A percentile compares a stretch with the other conserved stretches of the same genome.
Evolutionary conservation across 2,113 vertebrate genomes (phyloP).

Genomic region (Polyodon spathula): DNA sequence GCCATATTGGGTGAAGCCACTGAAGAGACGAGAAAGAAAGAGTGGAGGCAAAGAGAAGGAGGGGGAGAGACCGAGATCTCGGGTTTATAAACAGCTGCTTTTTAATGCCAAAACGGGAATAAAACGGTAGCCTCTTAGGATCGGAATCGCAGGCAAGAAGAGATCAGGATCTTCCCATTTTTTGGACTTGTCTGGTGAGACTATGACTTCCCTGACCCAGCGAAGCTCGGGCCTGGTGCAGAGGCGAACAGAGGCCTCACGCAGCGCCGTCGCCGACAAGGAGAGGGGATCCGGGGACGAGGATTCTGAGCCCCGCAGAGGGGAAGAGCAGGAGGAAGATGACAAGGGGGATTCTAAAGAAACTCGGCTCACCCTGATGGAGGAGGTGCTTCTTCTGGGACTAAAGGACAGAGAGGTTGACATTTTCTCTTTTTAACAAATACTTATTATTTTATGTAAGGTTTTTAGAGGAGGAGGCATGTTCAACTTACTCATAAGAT

Average conservation of each 20-base stretch:
- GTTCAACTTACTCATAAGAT: too few relatives aligned
- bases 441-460: too few relatives aligned
- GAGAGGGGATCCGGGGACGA: conserved; percentile 55
- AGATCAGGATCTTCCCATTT: conserved; percentile 30
- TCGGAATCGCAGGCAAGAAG: conserved; percentile 23
- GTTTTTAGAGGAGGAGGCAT: too few relatives aligned
- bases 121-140: conserved; percentile 11
- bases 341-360: conserved; percentile 85
- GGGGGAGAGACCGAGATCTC: conserved; percentile 8
- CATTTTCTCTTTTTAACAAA: conserved; percentile 2
- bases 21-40: conserved; percentile 24
- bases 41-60: background rate
- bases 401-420: conserved; percentile 90
- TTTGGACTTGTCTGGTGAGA: conserved; percentile 28
- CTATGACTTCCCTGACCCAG: conserved; percentile 84
- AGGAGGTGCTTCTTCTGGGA: conserved; percentile 85
- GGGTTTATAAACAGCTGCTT: conserved; percentile 18
- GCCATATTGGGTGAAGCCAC: conserved; percentile 71
- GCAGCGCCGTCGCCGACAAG: conserved; percentile 68
- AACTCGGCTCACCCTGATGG: conserved; percentile 91
- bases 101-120: conserved; percentile 7
- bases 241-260: conserved; percentile 84
- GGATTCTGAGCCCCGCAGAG: conserved; percentile 64
- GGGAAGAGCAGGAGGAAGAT: conserved; percentile 72
- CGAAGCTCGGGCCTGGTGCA: conserved; percentile 89